Evolutionary conservation across 2,797 vertebrate genomes (phyloP).

Genomic region (Danio choprae): DNA sequence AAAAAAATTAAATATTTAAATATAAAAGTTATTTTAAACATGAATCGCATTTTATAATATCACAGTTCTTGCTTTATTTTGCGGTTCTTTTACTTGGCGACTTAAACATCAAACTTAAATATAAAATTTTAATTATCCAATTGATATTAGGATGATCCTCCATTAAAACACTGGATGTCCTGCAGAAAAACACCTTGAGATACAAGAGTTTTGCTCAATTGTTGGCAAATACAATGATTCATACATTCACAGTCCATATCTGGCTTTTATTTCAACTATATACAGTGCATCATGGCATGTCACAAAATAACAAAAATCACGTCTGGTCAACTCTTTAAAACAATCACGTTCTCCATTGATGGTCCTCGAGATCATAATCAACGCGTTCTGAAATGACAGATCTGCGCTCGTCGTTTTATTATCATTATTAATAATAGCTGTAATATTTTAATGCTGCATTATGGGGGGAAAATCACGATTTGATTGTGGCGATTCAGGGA

Average conservation of each 20-base stretch:
- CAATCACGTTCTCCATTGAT: conserved; percentile 42
- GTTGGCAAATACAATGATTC: conserved; percentile 1
- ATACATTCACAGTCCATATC: conserved; percentile 17
- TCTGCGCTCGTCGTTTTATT: neutral
- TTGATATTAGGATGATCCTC: no score
- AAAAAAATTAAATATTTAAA: no score
- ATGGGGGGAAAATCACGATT: neutral
- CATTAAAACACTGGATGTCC: neutral
- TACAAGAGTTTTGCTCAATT: neutral
- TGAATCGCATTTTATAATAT: no score
- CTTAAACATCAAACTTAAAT: no score
- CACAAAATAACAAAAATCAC: conserved; percentile 62
- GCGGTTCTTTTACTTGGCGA: no score
- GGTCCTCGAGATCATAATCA: conserved; percentile 50
- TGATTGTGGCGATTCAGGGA: neutral
- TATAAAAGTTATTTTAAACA: no score
- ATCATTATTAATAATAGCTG: neutral
- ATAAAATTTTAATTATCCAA: no score
- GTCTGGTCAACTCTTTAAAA: conserved; percentile 27
- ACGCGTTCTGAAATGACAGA: conserved; percentile 56
- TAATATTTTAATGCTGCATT: neutral
- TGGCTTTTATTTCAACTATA: conserved; percentile 75
- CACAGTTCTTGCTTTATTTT: no score
- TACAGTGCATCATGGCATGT: conserved; percentile 72
- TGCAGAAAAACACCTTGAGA: neutral